Conservation (phyloP, 2,888 invertebrate genomes). For the Amphimallon solstitiale region DNA sequence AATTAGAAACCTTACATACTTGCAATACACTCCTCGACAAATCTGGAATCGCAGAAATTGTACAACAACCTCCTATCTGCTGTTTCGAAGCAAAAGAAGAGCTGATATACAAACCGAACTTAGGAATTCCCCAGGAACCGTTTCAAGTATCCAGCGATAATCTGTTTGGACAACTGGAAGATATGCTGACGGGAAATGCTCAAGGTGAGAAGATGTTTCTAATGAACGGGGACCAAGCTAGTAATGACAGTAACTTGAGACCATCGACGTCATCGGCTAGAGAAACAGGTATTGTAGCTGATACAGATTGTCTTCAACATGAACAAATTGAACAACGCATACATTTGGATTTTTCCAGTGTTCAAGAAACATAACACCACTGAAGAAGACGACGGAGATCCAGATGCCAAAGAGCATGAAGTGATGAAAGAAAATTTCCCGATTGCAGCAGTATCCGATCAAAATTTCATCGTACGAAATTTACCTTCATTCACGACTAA, state of each 20-base stretch:
- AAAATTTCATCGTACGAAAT: constrained; percentile 28
- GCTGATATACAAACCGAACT: neutral
- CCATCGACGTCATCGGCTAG: constrained; percentile 7
- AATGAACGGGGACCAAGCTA: neutral
- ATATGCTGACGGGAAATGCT: neutral
- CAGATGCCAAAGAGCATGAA: neutral
- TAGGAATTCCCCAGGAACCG: neutral
- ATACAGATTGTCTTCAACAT: neutral
- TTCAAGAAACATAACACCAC: constrained; percentile 3
- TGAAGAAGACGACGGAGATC: neutral
- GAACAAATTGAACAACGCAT: neutral
- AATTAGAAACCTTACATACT: constrained; percentile 10
- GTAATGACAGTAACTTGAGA: neutral
- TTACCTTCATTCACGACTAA: constrained; percentile 18
- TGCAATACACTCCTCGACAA: neutral
- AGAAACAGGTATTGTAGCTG: neutral
- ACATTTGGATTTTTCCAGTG: constrained; percentile 25
- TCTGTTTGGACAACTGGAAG: neutral
- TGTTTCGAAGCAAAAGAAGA: neutral
- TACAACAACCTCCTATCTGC: constrained; percentile 3
- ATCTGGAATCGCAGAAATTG: neutral
- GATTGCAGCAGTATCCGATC: neutral
- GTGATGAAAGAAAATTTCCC: neutral
- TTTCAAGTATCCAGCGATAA: neutral
- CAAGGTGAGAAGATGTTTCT: neutral